Base-by-base conservation (phyloP, 2,888 invertebrate genomes). In the Cephalotes varians region DNA sequence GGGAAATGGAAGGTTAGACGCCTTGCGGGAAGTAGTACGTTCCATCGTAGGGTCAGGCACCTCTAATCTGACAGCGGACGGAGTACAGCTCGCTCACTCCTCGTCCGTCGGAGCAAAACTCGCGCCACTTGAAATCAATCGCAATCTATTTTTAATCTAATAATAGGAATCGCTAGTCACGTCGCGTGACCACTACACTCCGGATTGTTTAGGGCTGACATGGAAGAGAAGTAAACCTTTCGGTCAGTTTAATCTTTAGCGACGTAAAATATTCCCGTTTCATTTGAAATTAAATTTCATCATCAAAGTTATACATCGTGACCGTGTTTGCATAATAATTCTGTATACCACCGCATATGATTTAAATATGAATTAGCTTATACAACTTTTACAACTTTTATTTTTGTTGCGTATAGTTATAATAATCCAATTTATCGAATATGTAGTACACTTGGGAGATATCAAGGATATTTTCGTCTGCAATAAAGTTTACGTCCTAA, bases 101-200 rank as follows among this genome's bases (percentile, higher is more conserved):
- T 12, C 12, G 51, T 21, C 5, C 58, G 28, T n/a, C 7, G n/a
- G n/a, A n/a, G 56, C n/a, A 31, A 49, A 51, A 62, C 28, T 72
- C 44, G 44, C 65, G 40, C 60, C 62, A 64, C 54, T 84, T 85
- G 71, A 87, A 91, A 88, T 91, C 91, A 87, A 90, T 91, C 85
- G 85, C 56, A 60, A 76, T 91, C 47, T 85, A 91, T 91, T 91
- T 91, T 91, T 91, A 90, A 91, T 88, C 86, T 84, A 74, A 74
- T 84, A 74, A 74, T 58, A 56, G 76, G 65, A 54, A 40, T 84
- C 60, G 77, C 82, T 69, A 18, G 44, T 44, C 65, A 44, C 21
- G 37, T 64, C 77, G 77, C 71, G 56, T 71, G 71, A 69, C 54
- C 71, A 18, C 56, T 58, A 56, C 21, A 9, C 31, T 47, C 71